Evolutionary conservation across 2,113 vertebrate species (phyloP).

Genomic region (Thamnophis sirtalis): DNA sequence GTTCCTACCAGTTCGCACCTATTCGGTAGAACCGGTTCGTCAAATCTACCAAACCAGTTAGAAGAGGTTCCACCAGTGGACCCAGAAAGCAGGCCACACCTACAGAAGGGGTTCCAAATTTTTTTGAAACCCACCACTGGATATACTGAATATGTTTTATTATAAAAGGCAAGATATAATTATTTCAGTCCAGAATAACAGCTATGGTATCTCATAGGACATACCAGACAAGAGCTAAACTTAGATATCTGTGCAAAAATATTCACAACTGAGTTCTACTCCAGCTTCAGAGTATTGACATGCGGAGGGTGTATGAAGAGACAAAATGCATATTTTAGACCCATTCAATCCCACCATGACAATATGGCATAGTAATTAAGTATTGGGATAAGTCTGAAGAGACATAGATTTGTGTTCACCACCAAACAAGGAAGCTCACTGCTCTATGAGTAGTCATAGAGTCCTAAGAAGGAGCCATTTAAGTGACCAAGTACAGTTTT

Average conservation of each 20-base stretch:
- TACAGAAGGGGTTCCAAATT: too few species aligned
- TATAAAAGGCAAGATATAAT: background rate
- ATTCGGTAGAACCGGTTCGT: too few species aligned
- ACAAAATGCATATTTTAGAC: background rate
- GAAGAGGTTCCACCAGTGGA: too few species aligned
- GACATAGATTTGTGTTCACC: background rate
- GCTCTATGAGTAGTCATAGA: background rate
- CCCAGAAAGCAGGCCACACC: too few species aligned
- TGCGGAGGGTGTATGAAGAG: background rate
- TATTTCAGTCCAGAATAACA: background rate
- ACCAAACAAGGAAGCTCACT: background rate
- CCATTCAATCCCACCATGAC: background rate
- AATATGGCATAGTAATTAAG: background rate
- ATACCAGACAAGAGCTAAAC: background rate
- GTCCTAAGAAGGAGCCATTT: background rate
- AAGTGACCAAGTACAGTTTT: background rate
- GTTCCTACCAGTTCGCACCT: too few species aligned
- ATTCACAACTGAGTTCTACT: background rate
- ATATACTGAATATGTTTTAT: background rate
- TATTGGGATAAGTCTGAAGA: background rate
- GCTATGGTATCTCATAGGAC: background rate
- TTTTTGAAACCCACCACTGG: too few species aligned
- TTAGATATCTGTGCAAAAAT: background rate
- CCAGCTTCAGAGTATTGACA: background rate
- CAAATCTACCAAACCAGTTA: too few species aligned